Conservation (phyloP, 2,113 vertebrate genomes). For the Spea multiplicata region DNA sequence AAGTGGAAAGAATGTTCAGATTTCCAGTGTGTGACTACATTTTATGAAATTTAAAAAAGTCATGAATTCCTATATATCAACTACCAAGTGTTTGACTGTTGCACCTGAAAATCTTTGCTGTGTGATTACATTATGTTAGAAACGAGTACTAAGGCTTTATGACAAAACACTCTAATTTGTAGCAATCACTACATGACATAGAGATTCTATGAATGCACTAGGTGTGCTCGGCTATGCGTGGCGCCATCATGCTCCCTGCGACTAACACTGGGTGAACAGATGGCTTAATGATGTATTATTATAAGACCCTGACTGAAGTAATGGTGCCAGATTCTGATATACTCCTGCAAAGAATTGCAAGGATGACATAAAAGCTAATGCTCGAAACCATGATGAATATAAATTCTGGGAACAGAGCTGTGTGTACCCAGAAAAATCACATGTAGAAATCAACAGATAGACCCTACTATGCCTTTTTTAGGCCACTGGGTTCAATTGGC, state of each 20-base stretch:
- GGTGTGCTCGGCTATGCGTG: conserved; percentile 8
- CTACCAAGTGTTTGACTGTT: no score
- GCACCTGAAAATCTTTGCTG: no score
- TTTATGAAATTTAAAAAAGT: no score
- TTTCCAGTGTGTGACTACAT: no score
- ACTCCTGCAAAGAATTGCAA: neutral
- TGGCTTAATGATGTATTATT: neutral
- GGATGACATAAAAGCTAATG: neutral
- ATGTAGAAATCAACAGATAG: no score
- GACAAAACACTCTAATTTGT: conserved; percentile 7
- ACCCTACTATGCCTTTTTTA: no score
- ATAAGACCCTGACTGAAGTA: neutral
- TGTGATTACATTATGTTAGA: no score
- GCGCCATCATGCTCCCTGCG: neutral
- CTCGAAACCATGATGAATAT: neutral
- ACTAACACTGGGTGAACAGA: conserved; percentile 3
- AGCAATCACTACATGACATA: conserved; percentile 4
- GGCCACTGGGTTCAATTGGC: no score
- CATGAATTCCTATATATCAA: no score
- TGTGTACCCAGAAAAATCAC: no score
- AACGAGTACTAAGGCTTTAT: no score
- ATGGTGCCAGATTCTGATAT: neutral
- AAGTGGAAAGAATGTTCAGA: no score
- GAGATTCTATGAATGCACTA: neutral
- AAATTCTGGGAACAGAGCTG: neutral